Evolutionary conservation across 2,797 vertebrate genomes (phyloP).

Genomic region (Gymnopithys bicolor): DNA sequence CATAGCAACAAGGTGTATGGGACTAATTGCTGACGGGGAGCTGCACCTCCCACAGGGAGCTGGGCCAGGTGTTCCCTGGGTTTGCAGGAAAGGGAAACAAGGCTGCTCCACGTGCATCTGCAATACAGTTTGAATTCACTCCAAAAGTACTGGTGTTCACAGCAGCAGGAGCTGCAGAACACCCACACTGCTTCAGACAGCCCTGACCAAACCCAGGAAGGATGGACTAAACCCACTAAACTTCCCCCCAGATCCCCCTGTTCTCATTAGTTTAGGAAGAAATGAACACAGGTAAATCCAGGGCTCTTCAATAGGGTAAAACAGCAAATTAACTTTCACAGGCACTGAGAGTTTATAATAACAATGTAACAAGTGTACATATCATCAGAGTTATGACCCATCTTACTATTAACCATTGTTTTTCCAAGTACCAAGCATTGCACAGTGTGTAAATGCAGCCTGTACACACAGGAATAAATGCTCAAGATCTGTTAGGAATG

Average conservation of each 20-base stretch:
- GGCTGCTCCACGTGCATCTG: conserved; percentile 88
- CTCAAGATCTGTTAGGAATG: background rate
- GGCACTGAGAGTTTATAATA: background rate
- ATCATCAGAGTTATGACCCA: too few relatives aligned
- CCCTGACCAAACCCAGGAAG: background rate
- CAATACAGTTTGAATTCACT: conserved; percentile 7
- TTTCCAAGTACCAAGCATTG: background rate
- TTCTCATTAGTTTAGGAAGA: background rate
- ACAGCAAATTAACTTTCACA: background rate
- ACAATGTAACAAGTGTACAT: background rate
- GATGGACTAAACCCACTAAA: background rate
- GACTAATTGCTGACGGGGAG: background rate
- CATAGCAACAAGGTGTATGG: background rate
- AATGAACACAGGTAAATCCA: background rate
- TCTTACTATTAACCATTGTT: background rate
- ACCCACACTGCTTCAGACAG: background rate
- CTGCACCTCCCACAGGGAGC: background rate
- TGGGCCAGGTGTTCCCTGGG: conserved; percentile 83
- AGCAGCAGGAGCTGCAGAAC: background rate
- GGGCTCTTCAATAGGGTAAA: background rate
- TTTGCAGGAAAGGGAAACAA: conserved; percentile 87
- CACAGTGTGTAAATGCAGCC: background rate
- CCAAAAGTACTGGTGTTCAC: background rate
- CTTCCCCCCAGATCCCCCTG: background rate
- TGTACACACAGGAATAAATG: background rate